phyloP scores from a whole-genome alignment of 35 echinoderm and acorn worm genomes.

The Strongylocentrotus purpuratus region DNA sequence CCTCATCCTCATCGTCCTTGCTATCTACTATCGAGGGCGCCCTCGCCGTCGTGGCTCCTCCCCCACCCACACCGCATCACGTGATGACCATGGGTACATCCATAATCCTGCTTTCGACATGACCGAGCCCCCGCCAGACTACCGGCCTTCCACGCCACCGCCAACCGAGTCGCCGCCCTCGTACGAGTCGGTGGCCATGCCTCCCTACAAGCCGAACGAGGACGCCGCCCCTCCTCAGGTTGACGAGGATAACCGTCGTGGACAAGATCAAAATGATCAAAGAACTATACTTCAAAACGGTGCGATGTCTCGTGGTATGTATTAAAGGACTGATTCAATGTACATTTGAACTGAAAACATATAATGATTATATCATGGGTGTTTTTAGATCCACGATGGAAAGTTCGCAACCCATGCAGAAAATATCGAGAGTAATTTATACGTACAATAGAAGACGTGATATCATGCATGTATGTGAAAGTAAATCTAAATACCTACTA shows the following conservation, averaged over 20 bases:
- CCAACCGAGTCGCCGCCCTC: not conserved
- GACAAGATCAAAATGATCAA: not conserved
- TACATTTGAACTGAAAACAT: not conserved
- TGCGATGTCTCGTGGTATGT: not conserved
- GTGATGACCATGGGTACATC: not conserved
- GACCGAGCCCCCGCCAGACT: not conserved
- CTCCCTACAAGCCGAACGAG: not conserved
- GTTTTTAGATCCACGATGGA: not conserved
- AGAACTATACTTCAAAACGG: not conserved
- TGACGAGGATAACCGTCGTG: not conserved
- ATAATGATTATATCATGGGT: not conserved
- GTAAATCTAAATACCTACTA: too few species aligned
- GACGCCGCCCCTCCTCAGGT: not conserved
- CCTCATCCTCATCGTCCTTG: not conserved
- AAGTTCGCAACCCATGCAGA: not conserved
- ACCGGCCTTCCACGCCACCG: not conserved
- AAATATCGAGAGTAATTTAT: not conserved
- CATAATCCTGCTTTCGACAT: not conserved
- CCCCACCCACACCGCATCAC: not conserved
- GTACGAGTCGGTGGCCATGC: not conserved
- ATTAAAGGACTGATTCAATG: not conserved
- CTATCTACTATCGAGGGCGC: not conserved
- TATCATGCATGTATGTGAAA: too few species aligned
- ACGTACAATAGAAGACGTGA: too few species aligned
- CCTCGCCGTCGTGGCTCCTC: not conserved